Base-by-base conservation (phyloP, 2,888 invertebrate species). In the Andrena praecox region DNA sequence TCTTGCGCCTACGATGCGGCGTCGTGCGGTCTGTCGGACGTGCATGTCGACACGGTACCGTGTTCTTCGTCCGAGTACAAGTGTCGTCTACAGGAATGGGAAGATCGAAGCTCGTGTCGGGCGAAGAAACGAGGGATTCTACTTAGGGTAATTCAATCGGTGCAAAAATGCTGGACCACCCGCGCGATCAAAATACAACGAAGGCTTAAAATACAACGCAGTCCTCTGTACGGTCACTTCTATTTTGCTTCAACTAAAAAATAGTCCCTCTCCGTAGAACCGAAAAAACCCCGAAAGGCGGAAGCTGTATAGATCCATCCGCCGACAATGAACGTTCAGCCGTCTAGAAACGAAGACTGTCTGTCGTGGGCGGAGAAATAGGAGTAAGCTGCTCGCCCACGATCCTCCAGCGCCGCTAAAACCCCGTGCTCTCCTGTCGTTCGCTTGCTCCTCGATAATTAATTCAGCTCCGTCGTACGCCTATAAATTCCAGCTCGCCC, bases 401-500 rank as follows among this genome's bases (percentile, higher is more conserved):
- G 29, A n/a, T 64, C 73, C 16, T 64, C 42, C n/a, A 27, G 29
- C 52, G 10, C n/a, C 59, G 33, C 60, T 50, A 60, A 66, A 60
- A 60, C 5, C 42, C 16, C 54, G 10, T 20, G 24, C 10, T 31
- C 24, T 29, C 35, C 27, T 33, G 20, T 27, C 16, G 31, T 76
- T 63, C 60, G 70, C 35, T 29, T 27, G 27, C 8, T 63, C 54
- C 24, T 35, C 56, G 42, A 72, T 82, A 87, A 90, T 90, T 88
- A 88, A 89, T 89, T 87, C 86, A 82, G 68, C 50, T 64, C 69
- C 66, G 62, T 62, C 42, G 80, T 74, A 86, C 78, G 86, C 83
- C 87, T 86, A 87, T 89, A 89, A 89, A 90, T 89, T 89, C 87
- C 81, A 83, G 73, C 79, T 85, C 70, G 76, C 63, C 70, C 82